Conservation (phyloP, 2,113 vertebrate species). For the Pelvicachromis taeniatus region DNA sequence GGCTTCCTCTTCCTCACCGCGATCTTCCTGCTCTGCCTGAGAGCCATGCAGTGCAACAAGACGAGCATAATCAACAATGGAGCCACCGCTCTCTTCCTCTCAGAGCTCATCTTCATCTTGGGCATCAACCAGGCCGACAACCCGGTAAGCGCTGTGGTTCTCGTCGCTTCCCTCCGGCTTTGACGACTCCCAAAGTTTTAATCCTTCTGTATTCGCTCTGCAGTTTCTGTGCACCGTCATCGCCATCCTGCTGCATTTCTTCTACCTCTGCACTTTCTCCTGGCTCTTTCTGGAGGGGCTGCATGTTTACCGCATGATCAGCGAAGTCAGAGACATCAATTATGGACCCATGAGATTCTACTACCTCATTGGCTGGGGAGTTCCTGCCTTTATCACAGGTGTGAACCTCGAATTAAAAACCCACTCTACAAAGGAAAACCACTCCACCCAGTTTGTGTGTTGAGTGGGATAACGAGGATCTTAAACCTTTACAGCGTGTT, state of each 20-base stretch:
- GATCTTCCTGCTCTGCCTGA: constrained; percentile 78
- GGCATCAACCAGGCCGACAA: constrained; percentile 93
- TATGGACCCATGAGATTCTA: constrained; percentile 95
- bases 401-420: background rate
- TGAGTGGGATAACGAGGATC: background rate
- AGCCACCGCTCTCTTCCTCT: constrained; percentile 79
- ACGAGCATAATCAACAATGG: constrained; percentile 86
- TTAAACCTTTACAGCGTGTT: background rate
- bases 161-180: background rate
- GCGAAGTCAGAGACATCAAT: constrained; percentile 87
- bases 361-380: constrained; percentile 92
- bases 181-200: background rate
- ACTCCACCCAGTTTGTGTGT: background rate
- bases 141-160: constrained; percentile 66
- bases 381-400: constrained; percentile 94
- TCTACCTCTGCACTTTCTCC: constrained; percentile 90
- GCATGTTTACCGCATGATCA: constrained; percentile 87
- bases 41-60: constrained; percentile 82
- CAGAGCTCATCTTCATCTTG: constrained; percentile 88
- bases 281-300: constrained; percentile 92
- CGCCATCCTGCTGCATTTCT: constrained; percentile 93
- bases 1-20: constrained; percentile 83
- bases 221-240: constrained; percentile 93
- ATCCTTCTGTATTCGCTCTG: background rate
- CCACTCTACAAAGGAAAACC: background rate